These are phyloP conservation scores for Epinephelus malabaricus DNA, from an alignment of 2,797 vertebrate genomes.

Conservation along the genomic window DNA sequence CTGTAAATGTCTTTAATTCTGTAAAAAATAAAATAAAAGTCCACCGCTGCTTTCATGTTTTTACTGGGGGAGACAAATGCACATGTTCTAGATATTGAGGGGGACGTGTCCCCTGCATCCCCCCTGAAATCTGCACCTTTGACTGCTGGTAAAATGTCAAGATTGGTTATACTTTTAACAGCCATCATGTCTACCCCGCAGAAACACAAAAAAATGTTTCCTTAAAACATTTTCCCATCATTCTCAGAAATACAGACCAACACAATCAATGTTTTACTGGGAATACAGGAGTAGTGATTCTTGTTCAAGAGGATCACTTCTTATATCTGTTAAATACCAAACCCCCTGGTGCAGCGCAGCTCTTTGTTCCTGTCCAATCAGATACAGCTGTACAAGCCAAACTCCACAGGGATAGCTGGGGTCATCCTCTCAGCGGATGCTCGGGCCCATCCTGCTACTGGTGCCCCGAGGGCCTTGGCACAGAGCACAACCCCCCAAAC, in stretches of 20 bases:
- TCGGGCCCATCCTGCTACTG: constrained; percentile 83
- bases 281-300: constrained; percentile 22
- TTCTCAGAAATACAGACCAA: constrained; percentile 1
- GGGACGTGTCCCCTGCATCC: no score
- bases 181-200: not conserved
- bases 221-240: not conserved
- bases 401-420: constrained; percentile 75
- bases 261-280: constrained; percentile 14
- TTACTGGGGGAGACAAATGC: no score
- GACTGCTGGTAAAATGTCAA: not conserved
- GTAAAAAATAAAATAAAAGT: no score
- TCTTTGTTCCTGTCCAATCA: constrained; percentile 83
- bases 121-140: no score
- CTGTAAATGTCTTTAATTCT: no score
- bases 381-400: constrained; percentile 87
- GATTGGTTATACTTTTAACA: not conserved
- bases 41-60: no score
- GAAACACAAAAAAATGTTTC: not conserved
- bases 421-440: constrained; percentile 84
- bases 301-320: constrained; percentile 43
- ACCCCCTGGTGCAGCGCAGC: constrained; percentile 62
- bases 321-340: constrained; percentile 69
- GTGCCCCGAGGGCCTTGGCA: constrained; percentile 81
- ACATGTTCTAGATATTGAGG: no score
- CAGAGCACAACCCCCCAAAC: constrained; percentile 75